Conservation (phyloP, 2,888 invertebrate species). For the Ditula angustiorana region DNA sequence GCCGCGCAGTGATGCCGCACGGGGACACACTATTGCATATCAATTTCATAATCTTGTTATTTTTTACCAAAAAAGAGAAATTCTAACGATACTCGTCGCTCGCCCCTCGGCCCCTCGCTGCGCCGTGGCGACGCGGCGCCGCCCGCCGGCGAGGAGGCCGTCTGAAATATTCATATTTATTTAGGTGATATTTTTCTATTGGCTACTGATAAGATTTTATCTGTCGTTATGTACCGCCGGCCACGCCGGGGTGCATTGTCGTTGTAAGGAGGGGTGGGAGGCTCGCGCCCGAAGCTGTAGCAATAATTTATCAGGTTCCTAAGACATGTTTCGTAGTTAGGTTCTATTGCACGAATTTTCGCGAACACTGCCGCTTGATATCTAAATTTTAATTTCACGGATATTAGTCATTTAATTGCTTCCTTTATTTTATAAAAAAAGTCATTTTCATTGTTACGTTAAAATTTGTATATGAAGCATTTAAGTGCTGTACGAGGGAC, state of each 20-base stretch:
- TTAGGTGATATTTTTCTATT: slow-evolving; percentile 86
- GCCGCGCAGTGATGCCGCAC: slow-evolving; percentile 66
- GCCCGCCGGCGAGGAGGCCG: slow-evolving; percentile 58
- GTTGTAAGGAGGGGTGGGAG: slow-evolving; percentile 57
- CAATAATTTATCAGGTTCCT: slow-evolving; percentile 86
- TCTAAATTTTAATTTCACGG: slow-evolving; percentile 70
- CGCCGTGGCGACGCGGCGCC: slow-evolving; percentile 48
- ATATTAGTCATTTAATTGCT: slow-evolving; percentile 73
- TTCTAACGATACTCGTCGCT: slow-evolving; percentile 56
- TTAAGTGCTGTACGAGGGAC: slow-evolving; percentile 84
- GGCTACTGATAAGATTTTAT: slow-evolving; percentile 84
- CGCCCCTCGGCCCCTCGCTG: slow-evolving; percentile 38
- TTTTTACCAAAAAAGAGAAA: slow-evolving; percentile 79
- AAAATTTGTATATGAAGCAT: slow-evolving; percentile 82
- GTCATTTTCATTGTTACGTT: slow-evolving; percentile 78
- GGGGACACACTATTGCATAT: slow-evolving; percentile 62
- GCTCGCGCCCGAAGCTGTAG: slow-evolving; percentile 77
- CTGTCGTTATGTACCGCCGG: slow-evolving; percentile 74
- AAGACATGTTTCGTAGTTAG: slow-evolving; percentile 84
- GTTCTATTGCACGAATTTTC: slow-evolving; percentile 83
- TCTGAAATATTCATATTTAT: slow-evolving; percentile 80
- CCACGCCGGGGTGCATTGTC: slow-evolving; percentile 68
- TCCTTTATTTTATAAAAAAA: slow-evolving; percentile 69
- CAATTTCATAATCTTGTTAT: slow-evolving; percentile 78
- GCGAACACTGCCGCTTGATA: slow-evolving; percentile 83